A percentile compares a stretch with the other conserved stretches of the same genome.
Conservation (phyloP, 2,113 vertebrate species). For the Paratilapia polleni region DNA sequence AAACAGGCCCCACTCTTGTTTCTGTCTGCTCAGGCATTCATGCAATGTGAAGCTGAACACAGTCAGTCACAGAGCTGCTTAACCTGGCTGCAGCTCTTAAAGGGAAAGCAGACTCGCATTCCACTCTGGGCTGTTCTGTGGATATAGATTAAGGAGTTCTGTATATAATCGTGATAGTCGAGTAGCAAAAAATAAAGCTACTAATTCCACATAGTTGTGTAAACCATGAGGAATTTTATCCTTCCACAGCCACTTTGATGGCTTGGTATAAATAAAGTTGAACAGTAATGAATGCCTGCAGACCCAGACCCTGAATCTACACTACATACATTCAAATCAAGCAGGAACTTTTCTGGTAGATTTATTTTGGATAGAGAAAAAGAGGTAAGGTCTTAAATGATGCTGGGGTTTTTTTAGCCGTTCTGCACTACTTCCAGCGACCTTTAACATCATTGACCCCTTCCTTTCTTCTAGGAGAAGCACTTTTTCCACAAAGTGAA, state of each 20-base stretch:
- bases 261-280: no score
- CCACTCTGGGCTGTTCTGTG: not conserved
- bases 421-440: not conserved
- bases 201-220: not conserved
- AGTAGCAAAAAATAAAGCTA: not conserved
- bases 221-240: not conserved
- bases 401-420: not conserved
- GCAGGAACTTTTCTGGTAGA: not conserved
- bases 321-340: not conserved
- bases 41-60: slow-evolving; percentile 44
- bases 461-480: slow-evolving; percentile 85
- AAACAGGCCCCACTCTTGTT: slow-evolving; percentile 48
- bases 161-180: not conserved
- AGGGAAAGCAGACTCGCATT: slow-evolving; percentile 35
- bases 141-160: slow-evolving; percentile 5
- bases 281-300: not conserved
- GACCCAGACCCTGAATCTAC: no score
- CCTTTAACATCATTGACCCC: not conserved
- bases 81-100: slow-evolving; percentile 38
- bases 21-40: slow-evolving; percentile 62
- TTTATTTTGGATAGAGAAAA: not conserved
- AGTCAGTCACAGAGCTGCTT: slow-evolving; percentile 35
- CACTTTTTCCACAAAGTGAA: slow-evolving; percentile 99
- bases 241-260: not conserved
- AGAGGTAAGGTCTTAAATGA: not conserved